These are phyloP conservation scores for Holcopasites calliopsidis DNA, from an alignment of 1,140 invertebrate species.

Conservation along the genomic window DNA sequence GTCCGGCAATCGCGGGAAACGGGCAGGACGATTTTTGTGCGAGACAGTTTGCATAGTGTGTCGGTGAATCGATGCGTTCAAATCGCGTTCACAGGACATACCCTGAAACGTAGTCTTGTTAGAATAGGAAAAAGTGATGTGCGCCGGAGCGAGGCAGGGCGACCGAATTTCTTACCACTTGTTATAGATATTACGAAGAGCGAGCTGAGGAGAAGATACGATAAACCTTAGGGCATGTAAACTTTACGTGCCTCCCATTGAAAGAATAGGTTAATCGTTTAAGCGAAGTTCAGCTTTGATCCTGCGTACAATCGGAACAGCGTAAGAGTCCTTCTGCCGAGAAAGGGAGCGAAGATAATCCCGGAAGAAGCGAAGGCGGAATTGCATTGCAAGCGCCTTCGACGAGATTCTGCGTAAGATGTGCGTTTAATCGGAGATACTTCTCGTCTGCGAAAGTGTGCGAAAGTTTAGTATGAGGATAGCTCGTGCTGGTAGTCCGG, in stretches of 20 bases:
- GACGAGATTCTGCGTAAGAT: not conserved
- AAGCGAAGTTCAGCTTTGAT: not conserved
- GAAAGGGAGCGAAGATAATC: constrained; percentile 12
- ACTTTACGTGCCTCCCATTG: not conserved
- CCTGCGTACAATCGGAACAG: not conserved
- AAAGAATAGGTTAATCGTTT: constrained; percentile 8
- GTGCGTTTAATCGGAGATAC: constrained; percentile 9
- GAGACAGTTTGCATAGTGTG: not conserved
- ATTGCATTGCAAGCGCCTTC: constrained; percentile 9
- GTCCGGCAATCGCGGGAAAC: constrained; percentile 37
- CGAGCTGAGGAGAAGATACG: not conserved
- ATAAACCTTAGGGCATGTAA: not conserved
- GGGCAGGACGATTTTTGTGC: not conserved
- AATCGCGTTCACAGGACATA: not conserved
- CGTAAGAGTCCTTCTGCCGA: constrained; percentile 23
- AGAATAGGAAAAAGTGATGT: not conserved
- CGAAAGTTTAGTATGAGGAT: constrained; percentile 14
- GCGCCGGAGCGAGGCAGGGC: not conserved
- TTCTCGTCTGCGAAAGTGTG: not conserved
- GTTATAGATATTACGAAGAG: not conserved
- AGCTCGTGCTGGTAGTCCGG: not conserved
- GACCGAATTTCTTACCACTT: not conserved
- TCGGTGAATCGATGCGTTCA: constrained; percentile 8
- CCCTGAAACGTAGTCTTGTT: not conserved
- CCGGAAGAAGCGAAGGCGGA: not conserved